Percentiles rank a stretch among this genome's conserved stretches.
These are phyloP conservation scores for Columba livia DNA, from an alignment of 2,113 vertebrate species.

Conservation along the genomic window DNA sequence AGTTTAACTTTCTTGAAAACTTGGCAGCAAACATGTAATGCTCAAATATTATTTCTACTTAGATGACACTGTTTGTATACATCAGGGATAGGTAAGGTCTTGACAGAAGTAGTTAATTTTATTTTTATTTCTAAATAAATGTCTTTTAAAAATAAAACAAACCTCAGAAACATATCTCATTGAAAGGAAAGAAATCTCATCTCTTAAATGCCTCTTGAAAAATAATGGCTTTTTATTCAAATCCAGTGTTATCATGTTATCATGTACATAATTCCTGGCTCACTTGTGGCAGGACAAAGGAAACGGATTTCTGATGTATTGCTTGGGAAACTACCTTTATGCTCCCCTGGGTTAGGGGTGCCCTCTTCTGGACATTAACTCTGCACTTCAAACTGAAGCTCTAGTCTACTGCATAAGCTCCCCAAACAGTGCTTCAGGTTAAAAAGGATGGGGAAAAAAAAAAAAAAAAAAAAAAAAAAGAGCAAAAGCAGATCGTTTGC, in stretches of 20 bases:
- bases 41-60: not conserved
- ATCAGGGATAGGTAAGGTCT: no score
- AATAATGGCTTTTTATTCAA: not conserved
- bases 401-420: not conserved
- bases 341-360: not conserved
- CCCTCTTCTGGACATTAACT: not conserved
- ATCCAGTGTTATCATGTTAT: not conserved
- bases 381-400: not conserved
- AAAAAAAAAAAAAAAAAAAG: not conserved
- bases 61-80: not conserved
- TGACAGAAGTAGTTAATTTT: not conserved
- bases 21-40: not conserved
- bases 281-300: no score
- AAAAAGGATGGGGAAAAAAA: not conserved
- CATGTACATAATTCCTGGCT: not conserved
- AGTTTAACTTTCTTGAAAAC: not conserved
- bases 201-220: not conserved
- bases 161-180: not conserved
- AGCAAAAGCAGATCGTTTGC: not conserved
- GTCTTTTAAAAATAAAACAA: not conserved
- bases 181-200: not conserved
- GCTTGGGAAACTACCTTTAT: not conserved
- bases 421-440: accelerated
- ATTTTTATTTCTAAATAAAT: not conserved
- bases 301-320: accelerated